Percentiles rank a stretch among this genome's conserved stretches.
phyloP scores from a whole-genome alignment of 2,797 vertebrate genomes.

The Chelidonichthys spinosus region DNA sequence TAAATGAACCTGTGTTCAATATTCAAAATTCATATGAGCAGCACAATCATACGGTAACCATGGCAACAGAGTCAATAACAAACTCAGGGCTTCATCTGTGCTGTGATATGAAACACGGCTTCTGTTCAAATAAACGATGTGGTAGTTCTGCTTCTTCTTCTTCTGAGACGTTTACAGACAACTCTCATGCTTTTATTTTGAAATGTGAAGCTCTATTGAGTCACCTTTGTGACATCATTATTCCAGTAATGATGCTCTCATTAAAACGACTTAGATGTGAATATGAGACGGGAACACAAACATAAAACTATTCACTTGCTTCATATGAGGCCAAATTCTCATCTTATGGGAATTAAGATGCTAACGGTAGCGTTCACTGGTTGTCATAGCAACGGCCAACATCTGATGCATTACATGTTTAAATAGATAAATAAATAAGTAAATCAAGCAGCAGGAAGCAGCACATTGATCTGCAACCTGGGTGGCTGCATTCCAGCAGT shows the following conservation, averaged over 20 bases:
- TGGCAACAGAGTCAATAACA: background rate
- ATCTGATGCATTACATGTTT: too few species aligned
- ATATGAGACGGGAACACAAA: too few species aligned
- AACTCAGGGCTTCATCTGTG: background rate
- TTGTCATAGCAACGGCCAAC: too few species aligned
- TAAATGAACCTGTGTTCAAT: background rate
- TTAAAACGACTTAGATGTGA: too few species aligned
- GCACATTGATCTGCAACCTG: slow-evolving; percentile 59
- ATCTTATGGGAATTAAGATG: too few species aligned
- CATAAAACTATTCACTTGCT: too few species aligned
- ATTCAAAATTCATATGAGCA: background rate
- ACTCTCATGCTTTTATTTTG: background rate
- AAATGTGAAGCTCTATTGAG: background rate
- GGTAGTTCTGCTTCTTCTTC: background rate
- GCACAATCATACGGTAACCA: background rate
- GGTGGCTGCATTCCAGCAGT: slow-evolving; percentile 39
- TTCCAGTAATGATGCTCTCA: background rate
- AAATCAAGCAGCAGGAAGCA: slow-evolving; percentile 59
- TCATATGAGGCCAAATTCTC: too few species aligned
- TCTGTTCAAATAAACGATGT: too few species aligned
- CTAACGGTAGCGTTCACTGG: too few species aligned
- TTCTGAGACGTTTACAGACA: background rate
- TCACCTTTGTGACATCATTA: background rate
- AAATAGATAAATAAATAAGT: too few species aligned
- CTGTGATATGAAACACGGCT: too few species aligned